Conservation (phyloP, 64 coral and sea anemone genomes). For the Orbicella faveolata region DNA sequence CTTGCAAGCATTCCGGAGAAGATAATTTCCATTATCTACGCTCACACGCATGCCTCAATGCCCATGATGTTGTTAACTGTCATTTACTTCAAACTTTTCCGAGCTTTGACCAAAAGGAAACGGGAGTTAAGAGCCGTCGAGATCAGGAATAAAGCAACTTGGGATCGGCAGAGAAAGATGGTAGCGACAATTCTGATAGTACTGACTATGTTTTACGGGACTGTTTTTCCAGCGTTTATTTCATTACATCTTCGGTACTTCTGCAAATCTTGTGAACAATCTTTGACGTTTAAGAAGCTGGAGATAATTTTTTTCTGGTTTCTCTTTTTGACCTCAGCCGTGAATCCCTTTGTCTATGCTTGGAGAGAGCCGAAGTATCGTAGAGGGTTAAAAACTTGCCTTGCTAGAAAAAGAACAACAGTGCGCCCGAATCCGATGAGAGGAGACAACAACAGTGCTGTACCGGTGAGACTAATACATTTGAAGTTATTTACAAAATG, state of each 20-base stretch:
- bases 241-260: background rate
- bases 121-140: background rate
- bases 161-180: background rate
- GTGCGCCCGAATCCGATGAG: background rate
- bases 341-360: background rate
- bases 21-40: background rate
- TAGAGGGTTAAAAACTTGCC: background rate
- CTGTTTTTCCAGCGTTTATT: background rate
- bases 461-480: background rate
- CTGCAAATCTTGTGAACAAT: background rate
- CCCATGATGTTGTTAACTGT: background rate
- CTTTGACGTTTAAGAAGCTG: background rate
- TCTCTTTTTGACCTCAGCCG: background rate
- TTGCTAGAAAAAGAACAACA: background rate
- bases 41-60: background rate
- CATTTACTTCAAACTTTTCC: background rate
- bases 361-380: background rate
- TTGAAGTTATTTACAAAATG: background rate
- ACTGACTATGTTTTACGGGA: background rate
- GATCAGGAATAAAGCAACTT: background rate
- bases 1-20: background rate
- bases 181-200: background rate
- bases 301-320: background rate
- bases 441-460: background rate
- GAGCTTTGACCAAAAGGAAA: background rate